Evolutionary conservation across 2,888 invertebrate genomes (phyloP).

Genomic region (Argynnis bischoffii): DNA sequence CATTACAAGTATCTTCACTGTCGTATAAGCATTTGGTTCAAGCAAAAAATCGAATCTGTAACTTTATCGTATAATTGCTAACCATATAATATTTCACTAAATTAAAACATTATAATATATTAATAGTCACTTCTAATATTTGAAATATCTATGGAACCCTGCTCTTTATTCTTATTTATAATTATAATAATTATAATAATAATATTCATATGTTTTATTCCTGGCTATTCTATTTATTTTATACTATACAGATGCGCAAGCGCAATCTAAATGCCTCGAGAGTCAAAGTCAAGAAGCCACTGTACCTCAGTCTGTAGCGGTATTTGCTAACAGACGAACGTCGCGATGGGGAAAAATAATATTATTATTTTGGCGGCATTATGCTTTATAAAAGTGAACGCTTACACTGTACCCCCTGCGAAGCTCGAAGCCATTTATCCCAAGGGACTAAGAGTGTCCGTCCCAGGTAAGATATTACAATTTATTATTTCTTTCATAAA

Average conservation of each 20-base stretch:
- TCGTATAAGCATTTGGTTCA: no score
- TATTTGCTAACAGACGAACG: slow-evolving; percentile 45
- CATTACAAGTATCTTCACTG: no score
- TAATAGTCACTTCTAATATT: neutral
- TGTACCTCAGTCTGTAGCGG: slow-evolving; percentile 33
- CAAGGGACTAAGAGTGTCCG: slow-evolving; percentile 82
- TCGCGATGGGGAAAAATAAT: slow-evolving; percentile 46
- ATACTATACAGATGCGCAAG: slow-evolving; percentile 23
- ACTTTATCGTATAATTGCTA: no score
- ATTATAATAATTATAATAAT: no score
- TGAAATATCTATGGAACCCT: neutral
- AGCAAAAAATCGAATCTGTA: no score
- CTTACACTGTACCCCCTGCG: slow-evolving; percentile 75
- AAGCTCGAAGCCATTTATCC: slow-evolving; percentile 83
- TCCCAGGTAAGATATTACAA: slow-evolving; percentile 69
- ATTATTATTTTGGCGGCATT: slow-evolving; percentile 31
- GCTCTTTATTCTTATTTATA: neutral
- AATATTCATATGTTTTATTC: neutral
- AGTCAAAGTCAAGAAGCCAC: slow-evolving; percentile 13
- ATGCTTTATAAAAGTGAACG: slow-evolving; percentile 24
- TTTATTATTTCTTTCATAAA: no score
- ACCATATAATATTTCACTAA: no score
- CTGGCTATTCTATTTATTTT: slow-evolving; percentile 14
- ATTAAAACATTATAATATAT: no score
- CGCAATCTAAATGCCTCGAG: slow-evolving; percentile 18